A percentile compares a stretch with the other conserved stretches of the same genome.
Evolutionary conservation across 2,797 vertebrate species (phyloP).

Genomic region (Eremophila alpestris): DNA sequence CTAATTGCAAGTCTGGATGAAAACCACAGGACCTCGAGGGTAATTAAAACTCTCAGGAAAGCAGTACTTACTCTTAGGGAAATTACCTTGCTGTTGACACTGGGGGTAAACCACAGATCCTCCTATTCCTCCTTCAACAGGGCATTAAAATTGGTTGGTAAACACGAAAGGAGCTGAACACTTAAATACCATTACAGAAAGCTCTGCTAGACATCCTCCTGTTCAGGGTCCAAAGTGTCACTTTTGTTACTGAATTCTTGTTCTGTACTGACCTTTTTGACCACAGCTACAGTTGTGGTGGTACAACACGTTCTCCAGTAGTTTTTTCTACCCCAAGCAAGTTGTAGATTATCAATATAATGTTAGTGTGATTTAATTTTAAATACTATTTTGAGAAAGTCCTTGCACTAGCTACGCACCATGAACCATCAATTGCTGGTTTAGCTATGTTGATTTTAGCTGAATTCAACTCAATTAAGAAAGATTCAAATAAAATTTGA

Average conservation of each 20-base stretch:
- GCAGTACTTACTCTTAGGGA: conserved; percentile 34
- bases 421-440: not conserved
- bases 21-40: conserved; percentile 23
- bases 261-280: conserved; percentile 45
- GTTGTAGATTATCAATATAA: not conserved
- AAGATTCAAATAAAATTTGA: not conserved
- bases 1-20: conserved; percentile 27
- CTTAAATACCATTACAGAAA: conserved; percentile 40
- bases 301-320: not conserved
- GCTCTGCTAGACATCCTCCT: not conserved
- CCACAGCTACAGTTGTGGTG: not conserved
- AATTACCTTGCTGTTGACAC: conserved; percentile 47
- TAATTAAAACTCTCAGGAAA: conserved; percentile 49
- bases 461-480: not conserved
- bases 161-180: conserved; percentile 13
- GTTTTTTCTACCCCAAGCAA: not conserved
- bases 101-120: conserved; percentile 21
- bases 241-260: conserved; percentile 54
- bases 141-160: conserved; percentile 22
- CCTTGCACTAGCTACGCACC: not conserved
- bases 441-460: not conserved
- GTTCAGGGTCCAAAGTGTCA: conserved; percentile 48
- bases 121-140: not conserved
- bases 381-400: not conserved
- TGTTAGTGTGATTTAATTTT: not conserved